Percentiles rank a stretch among this genome's conserved stretches.
These are phyloP conservation scores for Chloropsis cyanopogon DNA, from an alignment of 2,113 vertebrate species.

Conservation along the genomic window DNA sequence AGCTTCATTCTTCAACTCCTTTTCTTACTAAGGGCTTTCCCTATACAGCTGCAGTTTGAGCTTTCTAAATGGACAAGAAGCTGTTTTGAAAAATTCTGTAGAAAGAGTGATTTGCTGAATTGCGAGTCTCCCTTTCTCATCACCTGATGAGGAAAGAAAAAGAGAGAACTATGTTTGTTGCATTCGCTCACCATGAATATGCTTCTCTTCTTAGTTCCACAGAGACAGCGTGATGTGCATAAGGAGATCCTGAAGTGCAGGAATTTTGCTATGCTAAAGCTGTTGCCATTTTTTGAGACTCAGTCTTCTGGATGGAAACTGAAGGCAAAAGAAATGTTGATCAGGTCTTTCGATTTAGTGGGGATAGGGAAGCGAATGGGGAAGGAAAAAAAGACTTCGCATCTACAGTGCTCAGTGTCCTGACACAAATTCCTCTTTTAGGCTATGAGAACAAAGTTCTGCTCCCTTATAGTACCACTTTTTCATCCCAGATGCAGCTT, in stretches of 20 bases:
- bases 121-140: not conserved
- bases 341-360: not conserved
- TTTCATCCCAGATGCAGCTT: not conserved
- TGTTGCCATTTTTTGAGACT: not conserved
- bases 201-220: not conserved
- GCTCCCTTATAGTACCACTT: not conserved
- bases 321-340: not conserved
- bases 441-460: not conserved
- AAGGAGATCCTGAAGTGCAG: not conserved
- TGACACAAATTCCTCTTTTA: not conserved
- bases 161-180: not conserved
- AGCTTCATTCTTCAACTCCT: not conserved
- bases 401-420: not conserved
- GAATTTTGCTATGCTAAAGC: not conserved
- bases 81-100: not conserved
- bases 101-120: not conserved
- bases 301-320: not conserved
- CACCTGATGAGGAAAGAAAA: not conserved
- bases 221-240: not conserved
- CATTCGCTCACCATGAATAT: not conserved
- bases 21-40: not conserved
- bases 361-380: not conserved
- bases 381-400: not conserved
- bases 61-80: not conserved
- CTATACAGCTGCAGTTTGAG: not conserved